These are phyloP conservation scores for Myotis davidii DNA, from an alignment of 2,113 vertebrate genomes.

Conservation along the genomic window DNA sequence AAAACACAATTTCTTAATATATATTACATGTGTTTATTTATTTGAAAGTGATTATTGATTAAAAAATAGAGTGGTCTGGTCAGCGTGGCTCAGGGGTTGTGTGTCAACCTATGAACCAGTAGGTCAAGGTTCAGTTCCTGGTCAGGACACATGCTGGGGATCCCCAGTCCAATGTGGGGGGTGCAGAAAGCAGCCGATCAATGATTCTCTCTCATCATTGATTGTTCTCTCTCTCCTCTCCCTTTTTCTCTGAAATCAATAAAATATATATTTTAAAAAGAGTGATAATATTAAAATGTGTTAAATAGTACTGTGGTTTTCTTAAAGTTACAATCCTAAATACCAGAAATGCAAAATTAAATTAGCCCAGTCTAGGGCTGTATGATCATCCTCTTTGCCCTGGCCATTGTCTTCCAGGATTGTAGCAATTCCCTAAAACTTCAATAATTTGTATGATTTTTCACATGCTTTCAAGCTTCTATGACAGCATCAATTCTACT, in stretches of 20 bases:
- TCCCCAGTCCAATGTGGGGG: no score
- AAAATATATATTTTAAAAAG: not conserved
- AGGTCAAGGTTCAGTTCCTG: no score
- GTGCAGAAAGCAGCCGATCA: no score
- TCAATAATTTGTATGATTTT: slow-evolving; percentile 53
- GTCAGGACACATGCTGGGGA: no score
- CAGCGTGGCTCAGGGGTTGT: no score
- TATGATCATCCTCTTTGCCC: not conserved
- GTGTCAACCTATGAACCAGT: no score
- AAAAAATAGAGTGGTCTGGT: not conserved
- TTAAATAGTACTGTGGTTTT: not conserved
- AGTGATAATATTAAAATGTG: not conserved
- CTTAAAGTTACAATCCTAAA: not conserved
- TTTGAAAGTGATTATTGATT: not conserved
- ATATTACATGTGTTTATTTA: not conserved
- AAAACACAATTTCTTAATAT: not conserved
- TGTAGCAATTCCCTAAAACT: not conserved
- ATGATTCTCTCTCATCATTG: no score
- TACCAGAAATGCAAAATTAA: not conserved
- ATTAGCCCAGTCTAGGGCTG: not conserved
- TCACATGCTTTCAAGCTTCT: not conserved
- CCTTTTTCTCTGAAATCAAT: no score
- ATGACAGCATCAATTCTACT: not conserved
- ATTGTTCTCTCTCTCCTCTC: no score
- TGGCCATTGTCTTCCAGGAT: not conserved